phyloP scores from a whole-genome alignment of 2,888 invertebrate species.

The Bedellia somnulentella region DNA sequence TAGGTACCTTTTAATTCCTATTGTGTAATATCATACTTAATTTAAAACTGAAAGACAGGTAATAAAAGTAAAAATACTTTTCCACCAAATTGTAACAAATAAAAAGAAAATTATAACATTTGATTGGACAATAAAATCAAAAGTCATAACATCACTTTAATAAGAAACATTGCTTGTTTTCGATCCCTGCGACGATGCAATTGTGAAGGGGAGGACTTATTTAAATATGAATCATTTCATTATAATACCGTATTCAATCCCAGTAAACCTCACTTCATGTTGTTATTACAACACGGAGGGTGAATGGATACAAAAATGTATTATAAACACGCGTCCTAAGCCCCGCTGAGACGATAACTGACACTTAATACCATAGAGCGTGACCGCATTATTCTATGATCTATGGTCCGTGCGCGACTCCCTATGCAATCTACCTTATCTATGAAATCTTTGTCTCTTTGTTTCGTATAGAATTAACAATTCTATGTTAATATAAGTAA shows the following conservation, averaged over 20 bases:
- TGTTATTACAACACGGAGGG: slow-evolving; percentile 46
- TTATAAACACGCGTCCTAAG: slow-evolving; percentile 33
- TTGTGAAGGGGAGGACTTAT: slow-evolving; percentile 51
- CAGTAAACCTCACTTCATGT: slow-evolving; percentile 56
- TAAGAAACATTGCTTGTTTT: slow-evolving; percentile 59
- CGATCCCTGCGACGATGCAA: slow-evolving; percentile 28
- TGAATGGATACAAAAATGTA: slow-evolving; percentile 49
- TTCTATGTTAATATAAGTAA: no score
- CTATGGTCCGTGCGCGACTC: slow-evolving; percentile 30
- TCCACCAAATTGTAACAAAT: no score
- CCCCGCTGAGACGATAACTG: slow-evolving; percentile 58
- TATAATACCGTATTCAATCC: slow-evolving; percentile 61
- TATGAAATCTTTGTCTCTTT: no score
- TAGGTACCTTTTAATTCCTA: no score
- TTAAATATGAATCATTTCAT: slow-evolving; percentile 63
- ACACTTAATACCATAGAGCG: slow-evolving; percentile 59
- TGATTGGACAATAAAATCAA: slow-evolving; percentile 32
- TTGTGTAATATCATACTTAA: no score
- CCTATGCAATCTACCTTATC: slow-evolving; percentile 22
- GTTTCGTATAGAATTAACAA: no score
- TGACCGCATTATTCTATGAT: slow-evolving; percentile 59
- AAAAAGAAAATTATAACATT: no score
- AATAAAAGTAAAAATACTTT: no score
- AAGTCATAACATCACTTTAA: slow-evolving; percentile 52
- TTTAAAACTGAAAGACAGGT: no score